Evolutionary conservation across 2,113 vertebrate species (phyloP), one percentile per base, ranked within the genome.

Genomic region (Bothrops jararaca): DNA sequence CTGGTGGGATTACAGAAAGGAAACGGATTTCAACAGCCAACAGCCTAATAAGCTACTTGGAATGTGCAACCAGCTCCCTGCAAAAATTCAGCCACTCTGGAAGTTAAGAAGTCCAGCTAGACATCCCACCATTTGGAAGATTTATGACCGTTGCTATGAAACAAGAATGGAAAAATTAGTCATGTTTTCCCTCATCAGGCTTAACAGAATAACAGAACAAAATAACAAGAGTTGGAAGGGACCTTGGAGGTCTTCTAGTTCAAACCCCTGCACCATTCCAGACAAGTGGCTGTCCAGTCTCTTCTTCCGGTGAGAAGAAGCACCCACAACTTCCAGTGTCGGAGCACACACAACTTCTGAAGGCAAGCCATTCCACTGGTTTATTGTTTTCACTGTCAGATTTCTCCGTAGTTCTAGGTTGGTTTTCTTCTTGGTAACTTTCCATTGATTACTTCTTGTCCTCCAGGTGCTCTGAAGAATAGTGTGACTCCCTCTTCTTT

Each of bases 91-190:
- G 34, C 1, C 86, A 58, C 42, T 54, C 34, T 29, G 90, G 87
- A 58, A 34, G 94, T 91, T 85, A 29, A 57, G 12, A 58, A 91
- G 88, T 52, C 53, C 22, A 94, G 54, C 64, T 95, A 90, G 93
- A 92, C 93, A 56, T 69, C 39, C 60, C 88, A 56, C 87, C 1
- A 80, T n/a, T 29, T 69, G 89, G 12, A 92, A 91, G 54, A 89
- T 88, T 86, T 54, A 60, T 80, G 29, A 1, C 45, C 20, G 3
- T 95, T 95, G 94, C 94, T 90, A 85, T 26, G 39, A 93, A 80
- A n/a, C 90, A 89, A 60, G 0, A 64, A 12, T 39, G 90, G 92
- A 88, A 39, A 94, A 96, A 86, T 92, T 92, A 86, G 95, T 3
- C 34, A 10, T 85, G 20, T 1, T n/a, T 89, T 56, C 54, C 48